Evolutionary conservation across 2,113 vertebrate species (phyloP).

Genomic region (Stigmatopora nigra): DNA sequence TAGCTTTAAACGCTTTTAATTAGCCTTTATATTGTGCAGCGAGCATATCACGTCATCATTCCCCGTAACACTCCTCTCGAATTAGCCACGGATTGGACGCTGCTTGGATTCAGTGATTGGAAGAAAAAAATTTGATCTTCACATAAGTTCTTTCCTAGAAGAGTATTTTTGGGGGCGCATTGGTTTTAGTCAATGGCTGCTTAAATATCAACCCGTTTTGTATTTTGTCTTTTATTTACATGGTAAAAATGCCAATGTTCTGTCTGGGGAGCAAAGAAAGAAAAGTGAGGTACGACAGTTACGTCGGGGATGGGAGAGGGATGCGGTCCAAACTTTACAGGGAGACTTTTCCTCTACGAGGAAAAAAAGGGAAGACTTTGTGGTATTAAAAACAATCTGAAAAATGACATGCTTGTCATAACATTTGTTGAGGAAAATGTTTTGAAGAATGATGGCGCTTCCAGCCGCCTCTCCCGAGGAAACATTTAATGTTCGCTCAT

Average conservation of each 20-base stretch:
- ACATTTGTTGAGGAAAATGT: constrained; percentile 11
- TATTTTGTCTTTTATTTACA: no score
- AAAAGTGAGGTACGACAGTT: not conserved
- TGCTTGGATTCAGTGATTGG: no score
- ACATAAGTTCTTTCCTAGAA: no score
- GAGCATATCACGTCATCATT: not conserved
- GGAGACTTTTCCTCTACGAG: not conserved
- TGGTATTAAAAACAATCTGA: constrained; percentile 10
- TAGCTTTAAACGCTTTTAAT: not conserved
- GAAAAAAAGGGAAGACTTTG: constrained; percentile 1
- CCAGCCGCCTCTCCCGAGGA: constrained; percentile 2
- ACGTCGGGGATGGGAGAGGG: not conserved
- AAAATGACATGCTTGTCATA: constrained; percentile 12
- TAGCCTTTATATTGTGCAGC: not conserved
- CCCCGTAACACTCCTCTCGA: not conserved
- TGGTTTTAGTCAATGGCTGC: no score
- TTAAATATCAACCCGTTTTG: no score
- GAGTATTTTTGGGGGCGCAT: no score
- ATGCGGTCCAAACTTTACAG: not conserved
- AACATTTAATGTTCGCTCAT: constrained; percentile 7
- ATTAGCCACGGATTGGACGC: no score
- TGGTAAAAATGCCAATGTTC: not conserved
- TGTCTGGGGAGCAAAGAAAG: not conserved
- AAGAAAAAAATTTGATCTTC: no score
- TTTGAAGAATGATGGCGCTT: not conserved